Evolutionary conservation across 2,888 invertebrate species (phyloP).

Genomic region (Junonia oenone): DNA sequence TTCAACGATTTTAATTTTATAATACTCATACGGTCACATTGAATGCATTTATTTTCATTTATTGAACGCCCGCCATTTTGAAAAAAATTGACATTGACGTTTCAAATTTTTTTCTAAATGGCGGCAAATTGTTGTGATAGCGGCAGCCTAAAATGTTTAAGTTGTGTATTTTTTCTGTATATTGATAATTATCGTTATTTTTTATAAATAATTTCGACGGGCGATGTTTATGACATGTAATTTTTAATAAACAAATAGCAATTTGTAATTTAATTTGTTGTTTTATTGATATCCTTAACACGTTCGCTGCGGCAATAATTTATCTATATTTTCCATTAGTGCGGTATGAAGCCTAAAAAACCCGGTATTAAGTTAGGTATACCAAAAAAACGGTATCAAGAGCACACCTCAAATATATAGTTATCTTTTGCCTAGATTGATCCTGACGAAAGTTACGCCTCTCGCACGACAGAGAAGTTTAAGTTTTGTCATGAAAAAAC

Average conservation of each 20-base stretch:
- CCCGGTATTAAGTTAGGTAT: too few relatives aligned
- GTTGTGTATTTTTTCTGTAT: conserved; percentile 29
- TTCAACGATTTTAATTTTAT: conserved; percentile 24
- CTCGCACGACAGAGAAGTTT: too few relatives aligned
- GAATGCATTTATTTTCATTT: conserved; percentile 31
- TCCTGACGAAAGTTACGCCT: too few relatives aligned
- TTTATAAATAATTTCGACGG: conserved; percentile 33
- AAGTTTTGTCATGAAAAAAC: too few relatives aligned
- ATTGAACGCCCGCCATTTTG: conserved; percentile 12
- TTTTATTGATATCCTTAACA: conserved; percentile 31
- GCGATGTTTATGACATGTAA: conserved; percentile 44
- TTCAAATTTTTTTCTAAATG: conserved; percentile 6
- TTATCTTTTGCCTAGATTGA: too few relatives aligned
- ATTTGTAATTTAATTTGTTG: conserved; percentile 42
- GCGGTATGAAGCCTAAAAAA: too few relatives aligned
- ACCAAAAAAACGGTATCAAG: too few relatives aligned
- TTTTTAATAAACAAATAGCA: conserved; percentile 53
- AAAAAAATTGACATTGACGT: neutral
- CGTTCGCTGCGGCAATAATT: too few relatives aligned
- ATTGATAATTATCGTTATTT: conserved; percentile 38
- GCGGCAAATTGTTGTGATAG: conserved; percentile 30
- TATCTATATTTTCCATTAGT: too few relatives aligned
- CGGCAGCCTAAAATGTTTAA: conserved; percentile 31
- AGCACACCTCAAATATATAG: too few relatives aligned
- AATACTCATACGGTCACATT: conserved; percentile 32